Evolutionary conservation across 2,888 invertebrate genomes (phyloP).

Genomic region (Anoplius nigerrimus): DNA sequence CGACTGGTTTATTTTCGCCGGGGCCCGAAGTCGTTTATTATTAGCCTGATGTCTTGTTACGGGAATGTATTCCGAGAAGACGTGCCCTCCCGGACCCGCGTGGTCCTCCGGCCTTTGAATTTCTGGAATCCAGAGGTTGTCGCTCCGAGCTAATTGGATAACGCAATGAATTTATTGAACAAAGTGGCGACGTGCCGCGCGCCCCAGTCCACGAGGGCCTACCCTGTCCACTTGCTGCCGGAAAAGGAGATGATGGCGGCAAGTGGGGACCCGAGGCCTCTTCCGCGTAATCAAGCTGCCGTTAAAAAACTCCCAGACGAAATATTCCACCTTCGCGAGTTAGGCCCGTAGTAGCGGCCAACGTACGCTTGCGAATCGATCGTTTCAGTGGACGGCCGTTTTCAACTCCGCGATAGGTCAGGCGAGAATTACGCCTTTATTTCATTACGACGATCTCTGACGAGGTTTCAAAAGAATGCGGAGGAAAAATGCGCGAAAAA

Average conservation of each 20-base stretch:
- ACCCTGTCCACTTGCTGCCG: slow-evolving; percentile 4
- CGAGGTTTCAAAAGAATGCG: no score
- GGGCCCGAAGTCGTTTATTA: slow-evolving; percentile 56
- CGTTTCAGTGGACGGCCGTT: no score
- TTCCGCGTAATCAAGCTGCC: slow-evolving; percentile 29
- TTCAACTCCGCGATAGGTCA: no score
- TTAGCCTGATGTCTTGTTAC: slow-evolving; percentile 65
- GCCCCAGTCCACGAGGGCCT: neutral
- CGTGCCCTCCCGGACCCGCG: slow-evolving; percentile 19
- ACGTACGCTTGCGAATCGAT: no score
- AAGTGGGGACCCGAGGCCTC: neutral
- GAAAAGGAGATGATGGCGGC: slow-evolving; percentile 15
- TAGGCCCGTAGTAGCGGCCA: no score
- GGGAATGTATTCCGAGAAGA: slow-evolving; percentile 63
- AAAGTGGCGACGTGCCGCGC: slow-evolving; percentile 44
- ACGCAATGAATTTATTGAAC: slow-evolving; percentile 64
- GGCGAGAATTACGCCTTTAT: no score
- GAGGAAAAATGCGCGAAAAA: no score
- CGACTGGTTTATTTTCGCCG: slow-evolving; percentile 54
- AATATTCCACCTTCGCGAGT: neutral
- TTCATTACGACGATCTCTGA: no score
- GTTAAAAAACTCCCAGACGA: no score
- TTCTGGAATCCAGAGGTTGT: slow-evolving; percentile 67
- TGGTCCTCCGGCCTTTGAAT: slow-evolving; percentile 46
- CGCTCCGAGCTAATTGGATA: slow-evolving; percentile 65